phyloP scores from a whole-genome alignment of 1,140 invertebrate genomes.

The Asbolus verrucosus region DNA sequence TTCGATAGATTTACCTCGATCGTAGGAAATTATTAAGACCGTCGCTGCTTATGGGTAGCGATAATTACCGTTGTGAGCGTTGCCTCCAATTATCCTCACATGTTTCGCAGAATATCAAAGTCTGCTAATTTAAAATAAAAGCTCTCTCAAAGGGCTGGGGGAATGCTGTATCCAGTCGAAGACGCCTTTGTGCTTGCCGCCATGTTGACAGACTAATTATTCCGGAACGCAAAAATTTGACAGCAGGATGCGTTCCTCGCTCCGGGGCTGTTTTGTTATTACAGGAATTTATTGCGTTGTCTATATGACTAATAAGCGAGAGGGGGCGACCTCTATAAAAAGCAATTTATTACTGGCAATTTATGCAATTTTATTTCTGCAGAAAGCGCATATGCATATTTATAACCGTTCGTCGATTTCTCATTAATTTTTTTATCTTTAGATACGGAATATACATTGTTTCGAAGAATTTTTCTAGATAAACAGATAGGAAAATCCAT shows the following conservation, averaged over 20 bases:
- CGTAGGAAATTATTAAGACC: constrained; percentile 28
- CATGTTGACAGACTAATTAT: constrained; percentile 53
- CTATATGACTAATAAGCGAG: constrained; percentile 18
- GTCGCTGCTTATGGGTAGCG: constrained; percentile 34
- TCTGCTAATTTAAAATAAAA: constrained; percentile 52
- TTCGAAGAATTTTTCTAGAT: too few species aligned
- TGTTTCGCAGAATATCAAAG: constrained; percentile 52
- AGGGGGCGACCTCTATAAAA: not conserved
- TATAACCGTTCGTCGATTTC: too few species aligned
- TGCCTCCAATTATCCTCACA: constrained; percentile 52
- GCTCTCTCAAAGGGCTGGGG: constrained; percentile 47
- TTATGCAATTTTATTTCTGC: too few species aligned
- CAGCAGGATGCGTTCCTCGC: constrained; percentile 44
- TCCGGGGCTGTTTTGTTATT: constrained; percentile 28
- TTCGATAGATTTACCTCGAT: constrained; percentile 20
- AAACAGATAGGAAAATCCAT: too few species aligned
- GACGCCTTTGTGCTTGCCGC: constrained; percentile 52
- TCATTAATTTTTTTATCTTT: too few species aligned
- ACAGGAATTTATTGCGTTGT: constrained; percentile 40
- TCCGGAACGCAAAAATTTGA: constrained; percentile 50
- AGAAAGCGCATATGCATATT: too few species aligned
- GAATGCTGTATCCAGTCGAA: constrained; percentile 44
- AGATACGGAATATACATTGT: too few species aligned
- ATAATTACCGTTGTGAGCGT: constrained; percentile 50
- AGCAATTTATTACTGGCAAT: too few species aligned